Base-by-base conservation (phyloP, 1,140 invertebrate species). In the Meloidogyne floridensis region DNA sequence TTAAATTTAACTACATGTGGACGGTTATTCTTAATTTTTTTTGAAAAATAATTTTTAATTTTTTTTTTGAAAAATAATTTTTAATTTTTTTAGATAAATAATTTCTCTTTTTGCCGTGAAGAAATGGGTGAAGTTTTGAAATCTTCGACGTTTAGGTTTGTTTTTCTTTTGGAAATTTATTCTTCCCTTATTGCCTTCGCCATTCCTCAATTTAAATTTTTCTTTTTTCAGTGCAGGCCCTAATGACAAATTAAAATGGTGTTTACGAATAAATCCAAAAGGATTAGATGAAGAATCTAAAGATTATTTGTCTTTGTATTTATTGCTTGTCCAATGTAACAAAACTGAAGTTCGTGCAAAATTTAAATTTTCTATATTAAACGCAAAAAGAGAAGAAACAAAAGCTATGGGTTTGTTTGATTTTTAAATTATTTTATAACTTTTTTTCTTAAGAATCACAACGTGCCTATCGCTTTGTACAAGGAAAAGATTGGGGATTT, bases 1-100 rank as follows among this genome's bases (percentile, higher is more conserved):
- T 98, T 81, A 98, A 98, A 72, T 98, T 99, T 93, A 97, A 95
- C 92, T 99, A 98, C 92, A 98, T 98, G 95, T 99, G 97, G 97
- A 99, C 86, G 20, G 79, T 84, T 72, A 80, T 70, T 72, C 6
- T 56, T 53, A 51, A 47, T 10, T 8, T 56, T 54, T 75, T 75
- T 4, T 6, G 5, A 13, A n/a, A 74, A n/a, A 54, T 32, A 32
- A 32, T 70, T 72, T 53, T 56, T 51, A 51, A 47, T 20, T 7
- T 56, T 53, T 75, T 75, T 8, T 7, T 1, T 0, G 7, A 74
- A n/a, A 54, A 7, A 42, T 7, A 42, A 32, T 47, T 18, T 51
- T 8, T n/a, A 32, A 59, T 18, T 2, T 18, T 51, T 72, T 43
- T 43, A 96, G 90, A 98, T 99, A 93, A 98, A 98, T 92, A 98